Base-by-base conservation (phyloP, 2,113 vertebrate species). In the Parotia lawesii region DNA sequence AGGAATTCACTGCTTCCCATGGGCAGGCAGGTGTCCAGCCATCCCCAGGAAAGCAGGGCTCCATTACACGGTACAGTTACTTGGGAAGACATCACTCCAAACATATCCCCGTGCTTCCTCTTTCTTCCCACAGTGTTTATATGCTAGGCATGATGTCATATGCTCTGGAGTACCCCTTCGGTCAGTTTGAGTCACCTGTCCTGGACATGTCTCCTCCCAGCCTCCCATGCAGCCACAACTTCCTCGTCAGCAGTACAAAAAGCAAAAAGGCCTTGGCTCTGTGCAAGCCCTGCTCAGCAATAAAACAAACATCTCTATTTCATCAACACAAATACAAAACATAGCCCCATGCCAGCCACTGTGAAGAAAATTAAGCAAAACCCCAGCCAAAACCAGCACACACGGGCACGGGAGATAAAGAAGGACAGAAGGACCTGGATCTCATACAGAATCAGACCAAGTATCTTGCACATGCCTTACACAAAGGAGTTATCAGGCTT, bases 241-340 rank as follows among this genome's bases (percentile, higher is more conserved):
- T 58, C 37, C 15, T 44, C 0, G 0, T 50, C 23, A 51, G 28
- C 6, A 44, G 11, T 24, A 24, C 0, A 0, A 58, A 66, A 73
- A 14, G 10, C 18, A 38, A 50, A 58, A 58, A 20, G 12, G 23
- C 19, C 33, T 65, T 58, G 44, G 31, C 4, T 80, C 44, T 44
- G 17, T 37, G 27, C 12, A 66, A 73, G 28, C 22, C 7, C 33
- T 21, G 19, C 8, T 45, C 5, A 58, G 16, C 6, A 8, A 33
- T n/a, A 51, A 50, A 15, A 58, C 33, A 45, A 66, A 8, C 3
- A 38, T 51, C 9, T 74, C 19, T 56, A 8, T 56, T 42, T 35
- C 64, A 40, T 64, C 48, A 48, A 40, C 45, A 60, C 0, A 0
- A 38, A n/a, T 66, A 1, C 28, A 66, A 73, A 51, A 16, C 9